These are phyloP conservation scores for Sepiola atlantica DNA, from an alignment of 2,888 invertebrate genomes.

Conservation along the genomic window DNA sequence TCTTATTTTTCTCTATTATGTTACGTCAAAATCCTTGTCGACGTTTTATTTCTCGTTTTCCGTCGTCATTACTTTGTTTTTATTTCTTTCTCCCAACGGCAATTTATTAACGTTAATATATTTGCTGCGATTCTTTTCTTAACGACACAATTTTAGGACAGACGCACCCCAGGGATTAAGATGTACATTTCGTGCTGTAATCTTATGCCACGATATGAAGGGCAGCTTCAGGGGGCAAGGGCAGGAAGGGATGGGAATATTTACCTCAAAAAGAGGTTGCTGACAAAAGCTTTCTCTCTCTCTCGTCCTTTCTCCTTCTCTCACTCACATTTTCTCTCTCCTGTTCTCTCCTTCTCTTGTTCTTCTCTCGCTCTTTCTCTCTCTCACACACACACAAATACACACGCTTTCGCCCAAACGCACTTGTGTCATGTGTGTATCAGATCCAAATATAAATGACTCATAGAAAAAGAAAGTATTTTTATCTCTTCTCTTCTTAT, in stretches of 20 bases:
- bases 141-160: neutral
- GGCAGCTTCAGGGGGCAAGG: neutral
- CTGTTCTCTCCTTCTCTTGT: no score
- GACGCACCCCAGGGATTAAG: slow-evolving; percentile 15
- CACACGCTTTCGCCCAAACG: neutral
- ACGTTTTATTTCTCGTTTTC: neutral
- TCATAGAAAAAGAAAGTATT: neutral
- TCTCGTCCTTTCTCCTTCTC: neutral
- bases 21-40: no score
- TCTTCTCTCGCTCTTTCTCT: neutral
- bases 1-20: no score
- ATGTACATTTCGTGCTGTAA: neutral
- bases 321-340: neutral
- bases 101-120: neutral
- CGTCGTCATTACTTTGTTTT: neutral
- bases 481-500: neutral
- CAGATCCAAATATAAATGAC: neutral
- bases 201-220: neutral
- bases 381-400: neutral
- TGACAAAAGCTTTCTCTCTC: neutral
- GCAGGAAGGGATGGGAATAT: neutral
- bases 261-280: neutral
- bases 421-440: neutral
- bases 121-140: neutral
- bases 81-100: neutral